Conservation (phyloP, 2,797 vertebrate genomes). For the Trachops cirrhosus region DNA sequence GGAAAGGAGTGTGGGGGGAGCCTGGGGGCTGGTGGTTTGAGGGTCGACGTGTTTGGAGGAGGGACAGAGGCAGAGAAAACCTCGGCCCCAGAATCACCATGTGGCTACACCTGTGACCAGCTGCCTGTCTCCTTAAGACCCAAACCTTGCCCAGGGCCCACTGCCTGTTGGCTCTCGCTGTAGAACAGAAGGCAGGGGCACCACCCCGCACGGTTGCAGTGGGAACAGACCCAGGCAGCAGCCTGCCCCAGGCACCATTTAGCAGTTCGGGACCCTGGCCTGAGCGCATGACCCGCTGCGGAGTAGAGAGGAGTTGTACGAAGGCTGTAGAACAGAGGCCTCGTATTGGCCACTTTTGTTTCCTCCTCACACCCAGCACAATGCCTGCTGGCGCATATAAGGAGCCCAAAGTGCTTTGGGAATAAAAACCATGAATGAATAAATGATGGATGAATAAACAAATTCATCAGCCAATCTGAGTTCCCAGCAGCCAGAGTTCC, state of each 20-base stretch:
- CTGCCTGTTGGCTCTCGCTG: background rate
- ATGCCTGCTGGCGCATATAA: background rate
- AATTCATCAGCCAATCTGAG: background rate
- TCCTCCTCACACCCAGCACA: slow-evolving; percentile 5
- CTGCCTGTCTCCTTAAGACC: background rate
- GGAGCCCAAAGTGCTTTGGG: background rate
- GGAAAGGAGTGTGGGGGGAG: background rate
- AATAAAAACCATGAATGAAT: slow-evolving; percentile 55
- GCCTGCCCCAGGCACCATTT: background rate
- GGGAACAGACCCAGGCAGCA: background rate
- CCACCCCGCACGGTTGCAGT: background rate
- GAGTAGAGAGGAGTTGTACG: accelerated
- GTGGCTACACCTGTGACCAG: slow-evolving; percentile 35
- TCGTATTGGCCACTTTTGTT: background rate
- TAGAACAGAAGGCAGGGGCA: background rate
- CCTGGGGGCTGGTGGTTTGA: slow-evolving; percentile 30
- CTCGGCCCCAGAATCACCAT: slow-evolving; percentile 45
- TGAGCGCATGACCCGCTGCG: accelerated
- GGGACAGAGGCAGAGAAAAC: slow-evolving; percentile 45
- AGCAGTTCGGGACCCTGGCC: accelerated
- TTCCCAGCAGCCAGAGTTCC: background rate
- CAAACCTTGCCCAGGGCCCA: slow-evolving; percentile 50
- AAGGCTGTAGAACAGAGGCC: background rate
- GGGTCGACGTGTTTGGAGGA: slow-evolving; percentile 30
- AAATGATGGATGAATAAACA: slow-evolving; percentile 42